Evolutionary conservation across 2,888 invertebrate species (phyloP).

Genomic region (Yponomeuta cagnagella): DNA sequence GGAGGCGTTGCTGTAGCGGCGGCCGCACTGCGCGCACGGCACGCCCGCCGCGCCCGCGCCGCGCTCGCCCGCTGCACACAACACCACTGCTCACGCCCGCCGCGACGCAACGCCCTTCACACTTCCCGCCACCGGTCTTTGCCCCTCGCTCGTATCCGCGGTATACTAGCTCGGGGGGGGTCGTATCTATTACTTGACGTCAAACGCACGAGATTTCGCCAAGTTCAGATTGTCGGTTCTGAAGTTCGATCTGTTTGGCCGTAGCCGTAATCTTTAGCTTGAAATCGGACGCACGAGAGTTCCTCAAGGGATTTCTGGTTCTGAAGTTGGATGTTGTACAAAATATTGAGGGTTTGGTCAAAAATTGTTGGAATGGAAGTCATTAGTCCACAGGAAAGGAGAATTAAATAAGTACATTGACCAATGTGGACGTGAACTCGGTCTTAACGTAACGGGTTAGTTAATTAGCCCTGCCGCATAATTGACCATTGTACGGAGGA

Average conservation of each 20-base stretch:
- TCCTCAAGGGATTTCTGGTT: neutral
- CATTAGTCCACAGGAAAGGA: too few relatives aligned
- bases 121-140: constrained; percentile 11
- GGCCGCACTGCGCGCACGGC: constrained; percentile 81
- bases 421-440: too few relatives aligned
- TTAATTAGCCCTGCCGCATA: too few relatives aligned
- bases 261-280: too few relatives aligned
- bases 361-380: too few relatives aligned
- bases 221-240: constrained; percentile 9
- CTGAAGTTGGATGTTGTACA: neutral
- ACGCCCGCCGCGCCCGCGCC: constrained; percentile 44
- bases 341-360: too few relatives aligned
- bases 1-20: constrained; percentile 82
- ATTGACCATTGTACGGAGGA: too few relatives aligned
- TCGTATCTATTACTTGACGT: neutral
- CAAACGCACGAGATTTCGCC: constrained; percentile 18
- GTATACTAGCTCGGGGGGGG: constrained; percentile 7
- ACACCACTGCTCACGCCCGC: constrained; percentile 42
- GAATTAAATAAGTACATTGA: too few relatives aligned
- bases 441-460: too few relatives aligned
- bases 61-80: constrained; percentile 62
- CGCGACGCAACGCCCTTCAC: constrained; percentile 15
- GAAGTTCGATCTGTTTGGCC: neutral
- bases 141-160: constrained; percentile 23
- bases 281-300: too few relatives aligned